Percentiles rank a stretch among this genome's conserved stretches.
Evolutionary conservation across 2,888 invertebrate genomes (phyloP).

Genomic region (Lordiphosa fenestrarum): DNA sequence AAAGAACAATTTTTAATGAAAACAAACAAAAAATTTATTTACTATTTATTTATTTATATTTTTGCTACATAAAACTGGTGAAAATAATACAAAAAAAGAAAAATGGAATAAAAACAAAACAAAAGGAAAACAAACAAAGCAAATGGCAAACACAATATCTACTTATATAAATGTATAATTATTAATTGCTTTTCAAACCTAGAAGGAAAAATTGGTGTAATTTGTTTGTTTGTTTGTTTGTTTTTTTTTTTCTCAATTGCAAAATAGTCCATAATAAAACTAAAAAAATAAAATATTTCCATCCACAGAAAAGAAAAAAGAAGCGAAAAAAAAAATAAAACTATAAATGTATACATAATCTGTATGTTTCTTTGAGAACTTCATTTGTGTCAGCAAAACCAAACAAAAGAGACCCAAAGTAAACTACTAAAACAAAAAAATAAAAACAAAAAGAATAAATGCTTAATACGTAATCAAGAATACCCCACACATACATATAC

Average conservation of each 20-base stretch:
- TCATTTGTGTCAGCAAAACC: slow-evolving; percentile 53
- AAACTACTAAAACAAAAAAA: slow-evolving; percentile 13
- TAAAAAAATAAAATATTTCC: slow-evolving; percentile 28
- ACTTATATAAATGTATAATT: slow-evolving; percentile 15
- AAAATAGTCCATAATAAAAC: slow-evolving; percentile 12
- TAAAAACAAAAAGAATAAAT: slow-evolving; percentile 23
- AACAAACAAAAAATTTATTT: slow-evolving; percentile 7
- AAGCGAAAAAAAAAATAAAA: slow-evolving; percentile 18
- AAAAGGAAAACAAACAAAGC: slow-evolving; percentile 1
- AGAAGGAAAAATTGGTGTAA: slow-evolving; percentile 35
- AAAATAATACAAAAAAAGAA: slow-evolving; percentile 2
- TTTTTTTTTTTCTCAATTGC: slow-evolving; percentile 17
- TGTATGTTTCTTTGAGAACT: slow-evolving; percentile 47
- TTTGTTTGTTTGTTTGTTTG: slow-evolving; percentile 23
- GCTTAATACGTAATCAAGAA: slow-evolving; percentile 55
- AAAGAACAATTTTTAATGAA: slow-evolving; percentile 16
- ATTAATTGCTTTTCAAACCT: slow-evolving; percentile 16
- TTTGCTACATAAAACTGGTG: slow-evolving; percentile 12
- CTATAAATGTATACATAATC: slow-evolving; percentile 13
- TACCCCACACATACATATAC: slow-evolving; percentile 25
- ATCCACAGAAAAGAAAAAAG: slow-evolving; percentile 27
- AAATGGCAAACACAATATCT: slow-evolving; percentile 9
- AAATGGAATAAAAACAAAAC: too few relatives aligned
- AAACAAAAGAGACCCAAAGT: slow-evolving; percentile 23
- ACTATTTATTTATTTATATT: slow-evolving; percentile 7